phyloP scores from a whole-genome alignment of 2,888 invertebrate genomes.

The Acholoe squamosa region DNA sequence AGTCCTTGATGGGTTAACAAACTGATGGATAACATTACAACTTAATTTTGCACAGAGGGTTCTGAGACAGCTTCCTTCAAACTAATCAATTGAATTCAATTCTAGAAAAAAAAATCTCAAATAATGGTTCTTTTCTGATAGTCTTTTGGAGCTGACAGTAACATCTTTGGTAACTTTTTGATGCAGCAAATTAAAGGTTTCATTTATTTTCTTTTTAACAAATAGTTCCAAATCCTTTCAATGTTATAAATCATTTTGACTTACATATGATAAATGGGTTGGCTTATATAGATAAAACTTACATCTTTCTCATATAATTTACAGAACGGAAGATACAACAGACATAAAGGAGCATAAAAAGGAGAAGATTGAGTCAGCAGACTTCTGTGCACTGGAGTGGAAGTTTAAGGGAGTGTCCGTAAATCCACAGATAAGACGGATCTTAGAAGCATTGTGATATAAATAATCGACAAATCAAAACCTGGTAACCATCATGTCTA shows the following conservation, averaged over 20 bases:
- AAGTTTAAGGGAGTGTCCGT: slow-evolving; percentile 79
- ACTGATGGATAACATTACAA: no score
- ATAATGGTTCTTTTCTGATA: neutral
- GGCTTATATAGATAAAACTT: neutral
- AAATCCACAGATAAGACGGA: slow-evolving; percentile 73
- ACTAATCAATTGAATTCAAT: no score
- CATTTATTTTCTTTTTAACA: neutral
- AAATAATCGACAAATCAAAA: neutral
- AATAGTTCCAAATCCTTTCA: neutral
- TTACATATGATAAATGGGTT: no score
- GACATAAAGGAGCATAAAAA: slow-evolving; percentile 78
- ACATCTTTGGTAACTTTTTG: neutral
- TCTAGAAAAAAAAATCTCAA: no score
- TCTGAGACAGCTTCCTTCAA: no score
- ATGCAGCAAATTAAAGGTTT: neutral
- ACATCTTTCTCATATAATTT: neutral
- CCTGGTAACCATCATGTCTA: neutral
- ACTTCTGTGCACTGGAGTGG: slow-evolving; percentile 80
- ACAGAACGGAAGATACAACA: slow-evolving; percentile 79
- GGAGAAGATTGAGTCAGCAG: slow-evolving; percentile 81
- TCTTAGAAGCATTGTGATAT: slow-evolving; percentile 72
- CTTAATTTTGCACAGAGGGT: no score
- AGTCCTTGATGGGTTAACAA: no score
- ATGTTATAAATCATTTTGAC: neutral
- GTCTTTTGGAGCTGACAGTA: neutral